Evolutionary conservation across 2,797 vertebrate species (phyloP), one percentile per base, ranked within the genome.

Genomic region (Danio tinwini): DNA sequence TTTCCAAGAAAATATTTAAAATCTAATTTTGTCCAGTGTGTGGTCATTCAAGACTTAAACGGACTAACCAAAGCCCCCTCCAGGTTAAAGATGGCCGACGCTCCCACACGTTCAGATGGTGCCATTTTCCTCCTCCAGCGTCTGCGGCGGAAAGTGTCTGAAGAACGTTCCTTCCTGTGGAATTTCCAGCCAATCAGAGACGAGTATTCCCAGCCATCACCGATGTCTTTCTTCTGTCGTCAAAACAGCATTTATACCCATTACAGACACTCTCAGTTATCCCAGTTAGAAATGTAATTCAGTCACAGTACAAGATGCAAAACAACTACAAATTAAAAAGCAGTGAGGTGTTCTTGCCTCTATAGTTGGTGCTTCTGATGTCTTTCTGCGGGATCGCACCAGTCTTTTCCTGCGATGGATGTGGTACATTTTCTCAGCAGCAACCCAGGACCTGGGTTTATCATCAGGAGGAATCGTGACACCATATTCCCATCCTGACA

Each of bases 381-480:
- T 94, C 85, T 95, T 96, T 87, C 81, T 96, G 7, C 98, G 95
- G 39, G 89, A 94, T 82, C 97, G 91, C 40, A 96, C 88, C 73
- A 97, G 89, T 85, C 97, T 94, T 82, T 92, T 95, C 21, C 98
- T 93, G 72, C 97, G 95, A 40, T 98, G 95, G 0, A 95, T 91
- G 40, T 98, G 96, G 87, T 99, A 99, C 98, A 99, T 98, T 88
- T 99, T 99, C 88, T 99, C 98, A 47, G 97, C 94, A 76, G 98
- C 93, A 47, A 94, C 96, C 98, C 98, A 99, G 5, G 96, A 98
- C 85, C 94, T 97, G 76, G 98, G 98, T 61, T 97, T 98, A 83
- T 92, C 91, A 84, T 98, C 95, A 37, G 98, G 96, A 78, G 96
- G 97, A 87, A 99, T 95, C 39, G 95, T 96, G 65, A 99, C 91